Base-by-base conservation (phyloP, 2,113 vertebrate genomes). In the Uropsilus gracilis region DNA sequence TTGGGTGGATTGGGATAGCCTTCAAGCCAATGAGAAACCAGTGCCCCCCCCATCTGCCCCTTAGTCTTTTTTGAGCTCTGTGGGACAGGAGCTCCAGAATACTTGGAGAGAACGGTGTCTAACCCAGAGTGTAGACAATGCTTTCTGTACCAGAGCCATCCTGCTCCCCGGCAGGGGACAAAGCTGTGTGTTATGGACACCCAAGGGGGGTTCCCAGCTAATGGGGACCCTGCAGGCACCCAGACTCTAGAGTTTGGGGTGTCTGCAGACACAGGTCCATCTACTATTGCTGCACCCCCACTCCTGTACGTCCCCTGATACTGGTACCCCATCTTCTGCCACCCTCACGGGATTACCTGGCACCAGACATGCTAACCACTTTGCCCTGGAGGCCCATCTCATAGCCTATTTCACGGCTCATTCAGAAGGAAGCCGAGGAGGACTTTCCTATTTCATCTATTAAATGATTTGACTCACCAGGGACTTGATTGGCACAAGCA, bases 401-500 rank as follows among this genome's bases (percentile, higher is more conserved):
- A 18, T 96, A 97, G 97, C 97, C 97, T 93, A 97, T 98, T 98
- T 98, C 97, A 97, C 3, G 75, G 96, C 97, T 98, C 97, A 96
- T 97, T 98, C 97, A 96, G 82, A 97, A 93, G 86, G 95, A 97
- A 98, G 95, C 97, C 96, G 97, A 97, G 96, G 73, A 90, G 50
- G 68, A 42, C 73, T 96, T 96, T 95, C 68, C 97, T 75, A 96
- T 98, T 96, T 95, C 71, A 32, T 76, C 73, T 97, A 95, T 94
- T 97, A 97, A 97, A 97, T 73, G 94, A 95, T 96, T 97, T 97
- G 95, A 97, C 95, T 97, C 97, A 90, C 84, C 59, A 93, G 96
- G 95, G 96, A 97, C 95, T 95, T 4, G 4, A 96, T 96, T 97
- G 93, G 92, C 18, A 1, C n/a, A 81, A 97, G 89, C 66, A 75